Base-by-base conservation (phyloP, 2,888 invertebrate genomes). In the Brachylomia viminalis region DNA sequence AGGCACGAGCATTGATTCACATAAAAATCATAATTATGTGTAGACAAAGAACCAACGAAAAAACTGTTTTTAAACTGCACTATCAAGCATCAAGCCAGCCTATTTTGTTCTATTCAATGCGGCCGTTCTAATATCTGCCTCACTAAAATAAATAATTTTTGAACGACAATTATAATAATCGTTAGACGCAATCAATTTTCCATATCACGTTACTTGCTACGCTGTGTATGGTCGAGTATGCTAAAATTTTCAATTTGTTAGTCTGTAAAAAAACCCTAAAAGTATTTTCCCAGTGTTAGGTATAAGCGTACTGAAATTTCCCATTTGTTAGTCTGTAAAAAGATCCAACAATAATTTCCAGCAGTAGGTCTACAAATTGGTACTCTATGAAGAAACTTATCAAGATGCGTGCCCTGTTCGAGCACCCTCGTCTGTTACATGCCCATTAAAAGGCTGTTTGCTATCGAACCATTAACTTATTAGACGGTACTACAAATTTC, bases 311-410 rank as follows among this genome's bases (percentile, higher is more conserved):
- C 20, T n/a, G n/a, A 33, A 61, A 54, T 30, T 27, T 23, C 8
- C 15, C 10, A 62, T 58, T 65, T 65, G 23, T 47, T 13, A 66
- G 27, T 56, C 58, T 47, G 4, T 13, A 33, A 74, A 79, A 79
- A 54, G 27, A 10, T 2, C 45, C 23, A 49, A 49, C 17, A 59
- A 65, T 54, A 79, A 49, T 42, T 49, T 54, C 38, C 11, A 42
- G 30, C 17, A 6, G 58, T 15, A 20, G n/a, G 30, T 30, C 23
- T 56, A 62, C 54, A 82, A 59, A 82, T 80, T 65, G 64, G 69
- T 68, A 20, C 69, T 76, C 30, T 30, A 79, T 64, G 68, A 64
- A 71, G 49, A 58, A 75, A 71, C 45, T 82, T 67, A 59, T 82
- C 74, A 68, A 38, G 5, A 83, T 79, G 45, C 75, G n/a, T 56